These are phyloP conservation scores for Drosophila bocki DNA, from an alignment of 1,140 invertebrate genomes.

Conservation along the genomic window DNA sequence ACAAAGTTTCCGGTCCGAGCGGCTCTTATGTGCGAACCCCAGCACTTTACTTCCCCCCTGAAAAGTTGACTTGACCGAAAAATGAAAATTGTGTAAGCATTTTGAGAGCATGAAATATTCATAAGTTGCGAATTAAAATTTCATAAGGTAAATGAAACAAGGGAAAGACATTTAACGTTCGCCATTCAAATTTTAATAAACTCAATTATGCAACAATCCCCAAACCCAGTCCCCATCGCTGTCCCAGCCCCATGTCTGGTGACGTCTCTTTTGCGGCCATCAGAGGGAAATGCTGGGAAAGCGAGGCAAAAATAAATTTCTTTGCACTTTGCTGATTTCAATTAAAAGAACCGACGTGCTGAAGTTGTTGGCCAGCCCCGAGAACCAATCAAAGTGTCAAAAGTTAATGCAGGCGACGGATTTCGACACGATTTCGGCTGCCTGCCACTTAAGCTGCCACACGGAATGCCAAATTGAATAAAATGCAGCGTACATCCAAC, in stretches of 20 bases:
- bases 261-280: constrained; percentile 7
- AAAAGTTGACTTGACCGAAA: constrained; percentile 28
- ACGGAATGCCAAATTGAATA: constrained; percentile 50
- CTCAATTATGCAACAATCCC: constrained; percentile 64
- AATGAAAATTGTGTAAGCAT: constrained; percentile 55
- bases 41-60: neutral
- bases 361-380: constrained; percentile 1
- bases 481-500: constrained; percentile 31
- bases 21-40: constrained; percentile 5
- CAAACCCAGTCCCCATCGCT: neutral
- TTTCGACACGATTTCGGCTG: constrained; percentile 47
- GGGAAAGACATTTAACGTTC: constrained; percentile 70
- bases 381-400: constrained; percentile 72
- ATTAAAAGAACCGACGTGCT: constrained; percentile 47
- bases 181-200: constrained; percentile 69
- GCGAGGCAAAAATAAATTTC: constrained; percentile 24
- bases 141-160: constrained; percentile 70
- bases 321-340: constrained; percentile 40
- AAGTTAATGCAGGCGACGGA: constrained; percentile 68
- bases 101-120: constrained; percentile 60
- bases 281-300: neutral
- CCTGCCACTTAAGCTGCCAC: constrained; percentile 65
- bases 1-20: constrained; percentile 27
- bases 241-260: neutral
- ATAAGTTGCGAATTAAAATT: constrained; percentile 65